Percentiles rank a stretch among this genome's conserved stretches.
These are phyloP conservation scores for Ranitomeya variabilis DNA, from an alignment of 2,113 vertebrate genomes.

Conservation along the genomic window DNA sequence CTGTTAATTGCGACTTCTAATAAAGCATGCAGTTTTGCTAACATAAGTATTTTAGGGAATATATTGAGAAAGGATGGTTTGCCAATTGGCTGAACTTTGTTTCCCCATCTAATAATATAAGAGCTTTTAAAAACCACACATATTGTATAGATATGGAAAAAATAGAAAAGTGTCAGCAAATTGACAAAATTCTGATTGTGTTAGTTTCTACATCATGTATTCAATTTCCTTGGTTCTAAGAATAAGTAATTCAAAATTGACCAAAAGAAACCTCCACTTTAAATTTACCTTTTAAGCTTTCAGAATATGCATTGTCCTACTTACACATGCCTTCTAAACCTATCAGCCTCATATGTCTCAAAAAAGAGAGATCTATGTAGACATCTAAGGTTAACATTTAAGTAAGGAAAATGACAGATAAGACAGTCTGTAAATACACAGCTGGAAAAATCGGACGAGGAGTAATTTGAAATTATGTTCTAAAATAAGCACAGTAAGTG, in stretches of 20 bases:
- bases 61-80: too few species aligned
- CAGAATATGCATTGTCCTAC: not conserved
- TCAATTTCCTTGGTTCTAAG: not conserved
- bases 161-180: too few species aligned
- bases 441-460: not conserved
- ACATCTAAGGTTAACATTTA: not conserved
- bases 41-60: too few species aligned
- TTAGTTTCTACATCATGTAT: too few species aligned
- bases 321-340: not conserved
- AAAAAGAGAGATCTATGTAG: not conserved
- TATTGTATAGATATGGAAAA: too few species aligned
- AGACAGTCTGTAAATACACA: constrained; percentile 1
- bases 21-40: too few species aligned
- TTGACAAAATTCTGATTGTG: too few species aligned
- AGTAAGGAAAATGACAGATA: constrained; percentile 13
- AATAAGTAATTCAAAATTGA: not conserved
- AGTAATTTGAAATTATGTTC: constrained; percentile 10
- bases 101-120: too few species aligned
- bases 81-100: too few species aligned
- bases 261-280: not conserved
- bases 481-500: not conserved
- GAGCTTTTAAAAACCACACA: too few species aligned
- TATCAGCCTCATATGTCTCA: not conserved
- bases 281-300: not conserved
- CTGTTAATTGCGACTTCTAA: too few species aligned